Percentiles rank a stretch among this genome's conserved stretches.
phyloP scores from a whole-genome alignment of 2,888 invertebrate species.

The Nomada goodeniana region DNA sequence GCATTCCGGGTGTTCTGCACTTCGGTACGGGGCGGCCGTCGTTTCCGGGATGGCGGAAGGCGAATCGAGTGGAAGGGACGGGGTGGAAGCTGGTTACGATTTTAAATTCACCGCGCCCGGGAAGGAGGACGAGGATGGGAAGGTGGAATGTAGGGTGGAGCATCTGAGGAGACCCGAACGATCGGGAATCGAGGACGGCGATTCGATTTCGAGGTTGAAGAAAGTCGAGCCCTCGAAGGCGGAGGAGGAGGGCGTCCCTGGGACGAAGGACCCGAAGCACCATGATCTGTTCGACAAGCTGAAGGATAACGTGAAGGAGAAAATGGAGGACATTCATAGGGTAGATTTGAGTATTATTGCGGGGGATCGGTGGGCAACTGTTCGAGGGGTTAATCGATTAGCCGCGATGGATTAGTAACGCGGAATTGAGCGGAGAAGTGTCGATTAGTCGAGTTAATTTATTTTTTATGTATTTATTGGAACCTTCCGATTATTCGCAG shows the following conservation, averaged over 20 bases:
- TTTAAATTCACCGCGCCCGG: conserved; percentile 48
- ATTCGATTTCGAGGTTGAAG: conserved; percentile 19
- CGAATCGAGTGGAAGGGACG: neutral
- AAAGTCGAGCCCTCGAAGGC: conserved; percentile 27
- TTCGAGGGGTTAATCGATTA: too few species aligned
- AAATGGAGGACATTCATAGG: conserved; percentile 87
- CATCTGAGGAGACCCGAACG: conserved; percentile 18
- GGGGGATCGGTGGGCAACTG: too few species aligned
- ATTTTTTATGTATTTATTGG: too few species aligned
- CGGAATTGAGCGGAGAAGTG: too few species aligned
- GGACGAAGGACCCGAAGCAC: conserved; percentile 57
- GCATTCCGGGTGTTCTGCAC: neutral
- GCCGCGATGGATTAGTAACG: too few species aligned
- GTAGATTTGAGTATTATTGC: conserved; percentile 81
- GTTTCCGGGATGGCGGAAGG: conserved; percentile 34
- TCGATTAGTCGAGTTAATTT: too few species aligned
- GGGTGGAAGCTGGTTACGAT: conserved; percentile 25
- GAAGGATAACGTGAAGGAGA: conserved; percentile 84
- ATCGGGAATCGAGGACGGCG: conserved; percentile 13
- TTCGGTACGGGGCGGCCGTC: conserved; percentile 11
- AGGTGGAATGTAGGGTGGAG: conserved; percentile 47
- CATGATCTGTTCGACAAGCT: conserved; percentile 65
- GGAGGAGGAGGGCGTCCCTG: conserved; percentile 37
- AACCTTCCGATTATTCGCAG: too few species aligned
- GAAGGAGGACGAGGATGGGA: conserved; percentile 37